Conservation (phyloP, 2,888 invertebrate genomes). For the Pasiphila rectangulata region DNA sequence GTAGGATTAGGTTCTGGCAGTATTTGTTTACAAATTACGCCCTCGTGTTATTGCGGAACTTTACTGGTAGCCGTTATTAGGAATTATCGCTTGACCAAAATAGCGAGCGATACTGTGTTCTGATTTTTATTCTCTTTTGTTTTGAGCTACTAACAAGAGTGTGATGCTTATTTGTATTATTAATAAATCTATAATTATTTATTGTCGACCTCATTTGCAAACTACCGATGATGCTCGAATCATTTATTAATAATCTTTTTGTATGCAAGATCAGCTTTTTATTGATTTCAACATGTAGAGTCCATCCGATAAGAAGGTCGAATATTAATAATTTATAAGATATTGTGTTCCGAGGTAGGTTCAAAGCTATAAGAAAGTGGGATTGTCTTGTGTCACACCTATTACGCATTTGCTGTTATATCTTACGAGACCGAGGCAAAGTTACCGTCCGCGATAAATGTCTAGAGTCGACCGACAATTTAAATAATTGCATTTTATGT, state of each 20-base stretch:
- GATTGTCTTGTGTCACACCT: constrained; percentile 64
- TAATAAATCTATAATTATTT: too few species aligned
- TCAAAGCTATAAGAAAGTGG: constrained; percentile 40
- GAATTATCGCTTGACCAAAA: background rate
- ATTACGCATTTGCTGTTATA: constrained; percentile 71
- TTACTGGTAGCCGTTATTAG: constrained; percentile 10
- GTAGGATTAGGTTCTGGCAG: constrained; percentile 13
- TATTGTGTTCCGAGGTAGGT: too few species aligned
- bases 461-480: constrained; percentile 14
- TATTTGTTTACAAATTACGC: constrained; percentile 33
- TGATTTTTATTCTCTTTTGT: too few species aligned
- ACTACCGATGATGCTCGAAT: too few species aligned
- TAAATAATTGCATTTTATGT: constrained; percentile 31
- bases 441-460: constrained; percentile 47
- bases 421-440: constrained; percentile 64
- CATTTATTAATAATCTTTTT: constrained; percentile 22
- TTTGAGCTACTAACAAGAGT: too few species aligned
- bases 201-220: constrained; percentile 22
- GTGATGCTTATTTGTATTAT: too few species aligned
- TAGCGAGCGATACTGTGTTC: background rate
- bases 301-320: background rate
- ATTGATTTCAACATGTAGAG: constrained; percentile 24
- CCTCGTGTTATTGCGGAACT: constrained; percentile 21
- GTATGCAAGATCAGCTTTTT: constrained; percentile 20
- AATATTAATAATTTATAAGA: too few species aligned